Evolutionary conservation across 1,140 invertebrate genomes (phyloP), one percentile per base, ranked within the genome.

Genomic region (Polypedilum pembai): DNA sequence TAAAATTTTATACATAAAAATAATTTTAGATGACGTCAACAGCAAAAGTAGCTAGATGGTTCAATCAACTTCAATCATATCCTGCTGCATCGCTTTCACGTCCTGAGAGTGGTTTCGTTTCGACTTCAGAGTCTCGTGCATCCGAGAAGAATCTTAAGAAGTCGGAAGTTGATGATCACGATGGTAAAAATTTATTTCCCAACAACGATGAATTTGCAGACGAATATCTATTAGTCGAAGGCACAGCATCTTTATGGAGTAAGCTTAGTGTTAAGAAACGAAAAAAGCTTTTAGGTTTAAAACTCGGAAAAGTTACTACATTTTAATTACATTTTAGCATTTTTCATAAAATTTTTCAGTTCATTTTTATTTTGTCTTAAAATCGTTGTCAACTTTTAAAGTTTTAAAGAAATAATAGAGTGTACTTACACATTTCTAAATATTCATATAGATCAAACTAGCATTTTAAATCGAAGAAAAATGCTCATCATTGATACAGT

Each of bases 31-130:
- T 91, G 77, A 88, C 87, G 77, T 87, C 89, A 74, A 85, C 85
- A 75, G 89, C 88, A 41, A 91, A 91, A 83, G 88, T 91, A 78
- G 87, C 89, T 76, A 85, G 89, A 63, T 91, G 89, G 89, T 91
- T 91, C 79, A 88, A 89, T 75, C 84, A 89, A 75, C 80, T 89
- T 33, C 87, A 86, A 18, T 84, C 86, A 65, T 78, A 85, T 2
- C 86, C 85, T 8, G 82, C 87, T 18, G 78, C 83, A 72, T 86
- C 86, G 5, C 82, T 90, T 69, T 90, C 89, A 15, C 81, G 89
- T 15, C 89, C 88, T 0, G 89, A 91, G 79, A 90, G 89, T 79
- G 89, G 89, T 1, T 91, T 91, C 79, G 85, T 90, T 8, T 90
- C 89, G 7, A 69, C 65, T 8, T 87, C 85, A n/a, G 84, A 82